A percentile compares a stretch with the other conserved stretches of the same genome.
These are phyloP conservation scores for Parnassius smintheus DNA, from an alignment of 2,888 invertebrate species.

Conservation along the genomic window DNA sequence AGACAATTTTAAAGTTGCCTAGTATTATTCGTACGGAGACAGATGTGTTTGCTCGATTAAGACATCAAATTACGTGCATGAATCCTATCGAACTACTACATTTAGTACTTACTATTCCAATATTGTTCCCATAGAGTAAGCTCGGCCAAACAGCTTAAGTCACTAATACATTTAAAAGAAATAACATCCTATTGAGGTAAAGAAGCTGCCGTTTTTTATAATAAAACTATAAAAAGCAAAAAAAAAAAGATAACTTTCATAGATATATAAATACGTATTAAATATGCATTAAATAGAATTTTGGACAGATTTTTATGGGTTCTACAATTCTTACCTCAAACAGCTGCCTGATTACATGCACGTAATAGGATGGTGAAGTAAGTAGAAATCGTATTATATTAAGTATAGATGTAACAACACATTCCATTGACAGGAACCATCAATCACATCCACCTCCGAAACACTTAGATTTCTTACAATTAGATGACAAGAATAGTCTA, in stretches of 20 bases:
- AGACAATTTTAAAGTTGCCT: constrained; percentile 33
- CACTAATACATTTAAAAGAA: constrained; percentile 42
- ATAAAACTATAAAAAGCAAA: constrained; percentile 19
- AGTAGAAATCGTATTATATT: constrained; percentile 28
- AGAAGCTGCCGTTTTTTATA: constrained; percentile 65
- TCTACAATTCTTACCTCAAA: constrained; percentile 52
- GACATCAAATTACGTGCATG: constrained; percentile 54
- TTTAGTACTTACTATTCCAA: constrained; percentile 55
- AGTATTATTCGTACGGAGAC: constrained; percentile 40
- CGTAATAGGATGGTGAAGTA: constrained; percentile 48
- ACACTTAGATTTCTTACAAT: constrained; percentile 34
- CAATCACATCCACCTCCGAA: constrained; percentile 42
- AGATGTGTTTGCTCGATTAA: constrained; percentile 37
- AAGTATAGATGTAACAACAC: constrained; percentile 8
- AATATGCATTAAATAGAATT: constrained; percentile 28
- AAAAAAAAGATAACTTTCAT: constrained; percentile 14
- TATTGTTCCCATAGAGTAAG: constrained; percentile 78
- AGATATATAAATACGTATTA: constrained; percentile 15
- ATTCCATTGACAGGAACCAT: constrained; percentile 18
- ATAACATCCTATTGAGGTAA: constrained; percentile 46
- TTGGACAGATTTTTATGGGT: constrained; percentile 35
- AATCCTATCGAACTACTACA: constrained; percentile 45
- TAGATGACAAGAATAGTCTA: constrained; percentile 39
- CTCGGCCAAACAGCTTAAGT: constrained; percentile 62
- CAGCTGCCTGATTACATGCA: constrained; percentile 66